Conservation (phyloP, 2,888 invertebrate genomes). For the Tenthredo mesomela region DNA sequence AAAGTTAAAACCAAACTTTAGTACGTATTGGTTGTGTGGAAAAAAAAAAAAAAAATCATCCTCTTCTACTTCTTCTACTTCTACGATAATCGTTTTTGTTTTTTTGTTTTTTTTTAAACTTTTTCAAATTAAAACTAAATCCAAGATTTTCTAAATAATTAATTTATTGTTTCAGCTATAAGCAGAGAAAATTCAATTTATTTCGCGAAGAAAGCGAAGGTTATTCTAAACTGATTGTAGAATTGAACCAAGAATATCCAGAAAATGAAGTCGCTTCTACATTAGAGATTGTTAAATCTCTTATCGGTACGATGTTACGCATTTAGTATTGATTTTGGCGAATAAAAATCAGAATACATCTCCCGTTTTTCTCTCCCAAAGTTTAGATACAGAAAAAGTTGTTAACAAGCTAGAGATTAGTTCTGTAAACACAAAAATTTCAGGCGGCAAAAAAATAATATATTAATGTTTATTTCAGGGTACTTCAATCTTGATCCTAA, state of each 20-base stretch:
- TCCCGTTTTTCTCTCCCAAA: background rate
- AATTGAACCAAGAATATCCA: conserved; percentile 91
- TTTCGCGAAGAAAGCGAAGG: conserved; percentile 99
- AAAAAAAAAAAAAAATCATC: too few relatives aligned
- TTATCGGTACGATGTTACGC: conserved; percentile 87
- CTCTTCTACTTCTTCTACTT: conserved; percentile 44
- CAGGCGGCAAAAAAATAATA: background rate
- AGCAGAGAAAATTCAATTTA: conserved; percentile 99
- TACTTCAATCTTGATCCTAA: conserved; percentile 99
- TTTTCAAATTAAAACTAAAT: conserved; percentile 25
- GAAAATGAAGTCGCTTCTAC: conserved; percentile 83
- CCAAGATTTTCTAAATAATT: conserved; percentile 43
- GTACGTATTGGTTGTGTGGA: conserved; percentile 83
- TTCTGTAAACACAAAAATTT: background rate
- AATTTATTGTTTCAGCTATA: conserved; percentile 88
- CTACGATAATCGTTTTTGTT: background rate
- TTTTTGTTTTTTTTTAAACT: too few relatives aligned
- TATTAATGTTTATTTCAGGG: conserved; percentile 81
- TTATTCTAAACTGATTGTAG: conserved; percentile 96
- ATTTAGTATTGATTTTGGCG: background rate
- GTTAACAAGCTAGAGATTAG: conserved; percentile 31
- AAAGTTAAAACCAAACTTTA: conserved; percentile 98
- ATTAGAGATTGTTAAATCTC: conserved; percentile 94
- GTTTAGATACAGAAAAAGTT: background rate
- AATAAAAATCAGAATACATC: conserved; percentile 6